These are phyloP conservation scores for Oplegnathus fasciatus DNA, from an alignment of 2,113 vertebrate species.

Conservation along the genomic window DNA sequence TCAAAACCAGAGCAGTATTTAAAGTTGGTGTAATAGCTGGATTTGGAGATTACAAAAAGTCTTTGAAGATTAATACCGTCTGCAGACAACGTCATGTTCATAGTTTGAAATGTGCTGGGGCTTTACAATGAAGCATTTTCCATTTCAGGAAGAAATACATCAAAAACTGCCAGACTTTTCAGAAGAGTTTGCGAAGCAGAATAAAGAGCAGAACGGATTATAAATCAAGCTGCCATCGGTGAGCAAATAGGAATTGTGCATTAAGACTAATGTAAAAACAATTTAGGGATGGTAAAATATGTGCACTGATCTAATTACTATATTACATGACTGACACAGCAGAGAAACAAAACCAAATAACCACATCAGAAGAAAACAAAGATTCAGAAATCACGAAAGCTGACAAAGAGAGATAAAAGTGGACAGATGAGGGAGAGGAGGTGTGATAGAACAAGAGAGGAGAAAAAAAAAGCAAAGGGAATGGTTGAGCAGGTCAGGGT, in stretches of 20 bases:
- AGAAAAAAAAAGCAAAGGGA: constrained; percentile 32
- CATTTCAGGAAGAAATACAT: constrained; percentile 7
- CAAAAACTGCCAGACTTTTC: constrained; percentile 11
- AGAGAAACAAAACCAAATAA: constrained; percentile 4
- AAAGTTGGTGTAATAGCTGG: constrained; percentile 12
- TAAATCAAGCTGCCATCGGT: not conserved
- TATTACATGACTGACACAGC: not conserved
- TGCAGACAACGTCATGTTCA: constrained; percentile 22
- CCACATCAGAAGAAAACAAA: not conserved
- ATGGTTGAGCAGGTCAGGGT: constrained; percentile 43
- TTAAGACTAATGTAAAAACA: constrained; percentile 1
- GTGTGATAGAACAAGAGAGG: constrained; percentile 9
- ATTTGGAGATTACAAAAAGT: constrained; percentile 29
- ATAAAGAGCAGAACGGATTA: not conserved
- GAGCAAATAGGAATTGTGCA: not conserved
- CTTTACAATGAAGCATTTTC: constrained; percentile 18
- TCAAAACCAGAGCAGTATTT: constrained; percentile 19
- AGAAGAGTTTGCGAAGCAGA: not conserved
- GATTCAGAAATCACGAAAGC: constrained; percentile 2
- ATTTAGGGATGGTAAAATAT: not conserved
- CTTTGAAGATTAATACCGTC: constrained; percentile 47
- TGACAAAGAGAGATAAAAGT: constrained; percentile 24
- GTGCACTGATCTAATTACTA: not conserved
- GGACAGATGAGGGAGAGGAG: not conserved
- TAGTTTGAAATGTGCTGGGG: constrained; percentile 1